Conservation (phyloP, 2,888 invertebrate genomes). For the Agrochola macilenta region DNA sequence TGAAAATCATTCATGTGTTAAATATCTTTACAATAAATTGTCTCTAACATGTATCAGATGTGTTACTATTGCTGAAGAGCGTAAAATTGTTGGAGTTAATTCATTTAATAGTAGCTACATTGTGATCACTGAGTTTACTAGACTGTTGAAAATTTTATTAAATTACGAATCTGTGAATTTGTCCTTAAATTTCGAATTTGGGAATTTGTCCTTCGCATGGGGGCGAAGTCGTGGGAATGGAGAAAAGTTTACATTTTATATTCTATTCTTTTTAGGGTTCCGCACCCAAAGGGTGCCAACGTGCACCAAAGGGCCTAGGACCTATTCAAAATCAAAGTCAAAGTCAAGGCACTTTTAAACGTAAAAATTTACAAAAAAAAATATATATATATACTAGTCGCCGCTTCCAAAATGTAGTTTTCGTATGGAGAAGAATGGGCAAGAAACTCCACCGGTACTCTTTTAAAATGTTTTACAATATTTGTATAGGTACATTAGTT, state of each 20-base stretch:
- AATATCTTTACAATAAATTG: not conserved
- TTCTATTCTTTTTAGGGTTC: not conserved
- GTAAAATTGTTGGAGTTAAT: not conserved
- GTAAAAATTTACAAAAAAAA: no score
- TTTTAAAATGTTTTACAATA: no score
- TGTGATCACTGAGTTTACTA: not conserved
- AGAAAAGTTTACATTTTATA: not conserved
- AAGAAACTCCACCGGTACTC: no score
- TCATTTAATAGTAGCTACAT: not conserved
- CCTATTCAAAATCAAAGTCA: no score
- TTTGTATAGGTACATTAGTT: no score
- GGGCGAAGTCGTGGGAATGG: not conserved
- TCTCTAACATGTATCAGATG: not conserved
- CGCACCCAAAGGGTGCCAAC: not conserved
- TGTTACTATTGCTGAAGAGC: not conserved
- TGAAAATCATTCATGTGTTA: constrained; percentile 1
- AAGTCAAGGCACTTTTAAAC: no score
- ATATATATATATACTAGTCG: no score
- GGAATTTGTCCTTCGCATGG: no score
- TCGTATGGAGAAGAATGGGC: no score
- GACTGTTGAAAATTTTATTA: not conserved
- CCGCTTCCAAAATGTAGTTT: no score
- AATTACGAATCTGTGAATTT: not conserved
- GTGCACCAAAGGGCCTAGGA: no score
- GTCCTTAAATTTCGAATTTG: not conserved